Evolutionary conservation across 2,113 vertebrate genomes (phyloP).

Genomic region (Indicator indicator): DNA sequence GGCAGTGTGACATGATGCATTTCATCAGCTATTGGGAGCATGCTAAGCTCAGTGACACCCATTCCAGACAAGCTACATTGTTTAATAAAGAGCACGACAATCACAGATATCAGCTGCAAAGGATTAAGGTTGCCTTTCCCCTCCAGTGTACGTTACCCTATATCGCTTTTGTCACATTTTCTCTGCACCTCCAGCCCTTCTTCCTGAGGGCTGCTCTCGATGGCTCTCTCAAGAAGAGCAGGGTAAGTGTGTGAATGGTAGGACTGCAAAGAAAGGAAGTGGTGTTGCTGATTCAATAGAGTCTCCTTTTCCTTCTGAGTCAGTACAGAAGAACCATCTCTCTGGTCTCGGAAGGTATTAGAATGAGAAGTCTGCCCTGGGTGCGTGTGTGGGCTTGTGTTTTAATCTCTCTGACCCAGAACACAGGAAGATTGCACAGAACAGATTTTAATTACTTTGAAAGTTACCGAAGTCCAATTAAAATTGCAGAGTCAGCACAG

Average conservation of each 20-base stretch:
- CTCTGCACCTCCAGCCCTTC: background rate
- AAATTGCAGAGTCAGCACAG: background rate
- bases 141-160: background rate
- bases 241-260: constrained; percentile 30
- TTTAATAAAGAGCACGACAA: background rate
- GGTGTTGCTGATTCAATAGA: constrained; percentile 62
- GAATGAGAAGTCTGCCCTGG: constrained; percentile 15
- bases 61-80: constrained; percentile 8
- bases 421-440: constrained; percentile 20
- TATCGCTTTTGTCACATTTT: background rate
- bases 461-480: constrained; percentile 17
- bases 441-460: constrained; percentile 32
- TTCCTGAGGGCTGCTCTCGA: background rate
- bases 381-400: constrained; percentile 23
- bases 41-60: background rate
- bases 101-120: background rate
- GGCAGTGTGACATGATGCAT: background rate
- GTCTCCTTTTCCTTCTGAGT: constrained; percentile 64
- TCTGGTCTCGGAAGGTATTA: constrained; percentile 38
- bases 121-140: background rate
- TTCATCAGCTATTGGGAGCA: background rate
- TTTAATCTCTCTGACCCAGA: constrained; percentile 42
- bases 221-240: background rate
- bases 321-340: constrained; percentile 52
- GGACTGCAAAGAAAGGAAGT: constrained; percentile 58